phyloP scores from a whole-genome alignment of 2,888 invertebrate genomes.

The Willowsia nigromaculata region DNA sequence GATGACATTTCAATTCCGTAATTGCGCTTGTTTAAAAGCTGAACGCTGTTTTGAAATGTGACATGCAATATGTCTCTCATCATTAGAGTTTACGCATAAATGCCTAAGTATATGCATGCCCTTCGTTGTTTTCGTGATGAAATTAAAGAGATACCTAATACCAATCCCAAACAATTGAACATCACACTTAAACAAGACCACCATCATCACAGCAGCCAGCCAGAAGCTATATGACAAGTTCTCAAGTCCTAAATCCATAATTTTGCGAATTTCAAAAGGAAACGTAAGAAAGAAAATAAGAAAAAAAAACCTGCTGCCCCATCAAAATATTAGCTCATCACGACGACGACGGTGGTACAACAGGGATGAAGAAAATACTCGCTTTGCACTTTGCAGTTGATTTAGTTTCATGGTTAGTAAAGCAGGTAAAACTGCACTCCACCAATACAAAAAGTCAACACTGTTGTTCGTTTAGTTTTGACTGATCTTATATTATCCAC shows the following conservation, averaged over 20 bases:
- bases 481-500: no score
- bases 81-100: not conserved
- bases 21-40: no score
- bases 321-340: slow-evolving; percentile 17
- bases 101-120: not conserved
- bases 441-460: no score
- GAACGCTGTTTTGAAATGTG: no score
- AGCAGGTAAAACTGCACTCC: not conserved
- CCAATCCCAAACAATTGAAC: not conserved
- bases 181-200: slow-evolving; percentile 13
- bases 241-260: slow-evolving; percentile 71
- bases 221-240: slow-evolving; percentile 71
- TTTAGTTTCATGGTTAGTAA: not conserved
- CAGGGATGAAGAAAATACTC: not conserved
- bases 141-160: slow-evolving; percentile 16
- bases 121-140: not conserved
- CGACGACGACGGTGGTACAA: not conserved
- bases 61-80: not conserved
- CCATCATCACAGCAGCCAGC: slow-evolving; percentile 28
- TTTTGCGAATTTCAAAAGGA: slow-evolving; percentile 66
- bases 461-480: no score
- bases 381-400: not conserved
- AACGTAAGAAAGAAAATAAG: slow-evolving; percentile 37
- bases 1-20: no score
- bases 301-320: slow-evolving; percentile 38